A percentile compares a stretch with the other conserved stretches of the same genome.
phyloP scores from a whole-genome alignment of 2,888 invertebrate genomes.

The Calameuta filiformis region DNA sequence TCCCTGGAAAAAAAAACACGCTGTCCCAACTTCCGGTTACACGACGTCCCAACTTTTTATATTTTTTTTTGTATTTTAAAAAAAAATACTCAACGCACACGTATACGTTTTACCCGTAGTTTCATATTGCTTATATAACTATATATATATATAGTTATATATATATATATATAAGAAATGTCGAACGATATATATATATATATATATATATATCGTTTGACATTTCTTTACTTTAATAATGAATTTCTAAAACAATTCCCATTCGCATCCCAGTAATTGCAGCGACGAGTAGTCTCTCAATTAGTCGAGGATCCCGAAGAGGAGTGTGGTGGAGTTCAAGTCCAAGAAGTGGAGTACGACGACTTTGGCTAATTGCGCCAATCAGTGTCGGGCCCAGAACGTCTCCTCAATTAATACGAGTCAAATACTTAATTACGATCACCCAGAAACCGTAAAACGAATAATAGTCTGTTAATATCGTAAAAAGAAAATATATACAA shows the following conservation, averaged over 20 bases:
- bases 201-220: background rate
- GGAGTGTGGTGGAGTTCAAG: background rate
- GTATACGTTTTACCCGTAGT: background rate
- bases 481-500: background rate
- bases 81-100: background rate
- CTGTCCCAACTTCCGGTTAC: background rate
- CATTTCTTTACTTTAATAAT: background rate
- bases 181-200: too few species aligned
- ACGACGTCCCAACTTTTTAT: background rate
- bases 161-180: background rate
- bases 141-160: background rate
- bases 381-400: slow-evolving; percentile 28
- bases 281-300: background rate
- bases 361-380: slow-evolving; percentile 31
- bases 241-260: background rate
- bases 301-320: background rate
- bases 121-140: background rate
- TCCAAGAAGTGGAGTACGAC: background rate
- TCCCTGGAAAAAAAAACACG: background rate
- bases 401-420: slow-evolving; percentile 40
- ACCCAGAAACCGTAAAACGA: background rate
- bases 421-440: slow-evolving; percentile 45
- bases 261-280: background rate
- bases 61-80: background rate
- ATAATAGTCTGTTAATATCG: background rate